Evolutionary conservation across 2,113 vertebrate species (phyloP).

Genomic region (Oreochromis niloticus): DNA sequence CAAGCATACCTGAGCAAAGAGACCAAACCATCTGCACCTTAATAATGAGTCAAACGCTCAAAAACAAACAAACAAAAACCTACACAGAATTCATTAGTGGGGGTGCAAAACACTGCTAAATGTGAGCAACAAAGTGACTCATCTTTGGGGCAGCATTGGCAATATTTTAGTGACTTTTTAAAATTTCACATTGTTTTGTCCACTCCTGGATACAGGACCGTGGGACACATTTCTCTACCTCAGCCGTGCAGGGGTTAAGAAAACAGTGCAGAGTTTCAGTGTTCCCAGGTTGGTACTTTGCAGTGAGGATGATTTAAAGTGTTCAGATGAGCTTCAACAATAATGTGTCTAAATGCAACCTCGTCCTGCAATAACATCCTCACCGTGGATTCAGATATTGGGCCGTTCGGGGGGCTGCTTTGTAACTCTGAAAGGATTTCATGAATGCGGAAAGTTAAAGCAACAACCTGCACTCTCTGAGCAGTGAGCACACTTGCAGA

Average conservation of each 20-base stretch:
- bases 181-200: neutral
- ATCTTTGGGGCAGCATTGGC: neutral
- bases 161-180: neutral
- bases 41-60: neutral
- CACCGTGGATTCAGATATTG: rapidly evolving
- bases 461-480: neutral
- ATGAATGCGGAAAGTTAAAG: rapidly evolving
- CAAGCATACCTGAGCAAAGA: neutral
- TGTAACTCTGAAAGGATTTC: neutral
- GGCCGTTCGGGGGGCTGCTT: neutral
- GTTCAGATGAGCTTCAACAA: neutral
- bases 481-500: neutral
- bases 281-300: neutral
- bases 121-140: neutral
- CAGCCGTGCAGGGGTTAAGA: neutral
- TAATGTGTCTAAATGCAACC: neutral
- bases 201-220: neutral
- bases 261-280: rapidly evolving
- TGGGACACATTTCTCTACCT: neutral
- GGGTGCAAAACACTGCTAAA: neutral
- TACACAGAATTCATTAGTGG: neutral
- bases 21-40: neutral
- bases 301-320: neutral
- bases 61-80: neutral
- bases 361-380: neutral